Evolutionary conservation across 1,140 invertebrate species (phyloP), one percentile per base, ranked within the genome.

Genomic region (Odontomachus brunneus): DNA sequence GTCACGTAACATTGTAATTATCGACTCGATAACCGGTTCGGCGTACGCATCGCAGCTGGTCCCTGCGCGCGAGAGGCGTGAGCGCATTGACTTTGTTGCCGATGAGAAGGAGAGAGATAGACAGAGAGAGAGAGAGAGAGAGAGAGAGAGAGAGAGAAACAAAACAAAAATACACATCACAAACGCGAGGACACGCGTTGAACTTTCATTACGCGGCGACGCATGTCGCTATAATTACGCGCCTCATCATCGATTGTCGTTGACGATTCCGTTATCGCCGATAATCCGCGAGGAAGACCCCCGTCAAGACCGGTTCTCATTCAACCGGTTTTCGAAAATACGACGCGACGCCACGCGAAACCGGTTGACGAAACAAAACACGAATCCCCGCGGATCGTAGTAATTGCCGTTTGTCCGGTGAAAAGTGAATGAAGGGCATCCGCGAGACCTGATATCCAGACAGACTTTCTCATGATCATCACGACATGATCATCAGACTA

Each of bases 251-350:
- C 63, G 51, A 80, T 29, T 26, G 29, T 67, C 63, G 49, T 44
- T 15, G 19, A 0, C 14, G 33, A 67, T 80, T 80, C 75, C 75
- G 75, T 80, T 80, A 80, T 48, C 75, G 19, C 57, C 33, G 57
- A 80, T 55, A 80, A 59, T 69, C 12, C 51, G 24, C 19, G 22
- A 17, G 22, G 38, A 44, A 17, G 75, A 69, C 17, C n/a, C 49
- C 11, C 29, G 12, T 1, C 9, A 7, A 48, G 51, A 80, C 75
- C 75, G 75, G 75, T 78, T 69, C 33, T 57, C 51, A 26, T 66
- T 19, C 29, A 19, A 57, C 63, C 75, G 63, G 75, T 80, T 80
- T 59, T 69, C 33, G 65, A 57, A 71, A 80, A 80, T 71, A 29
- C 67, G n/a, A 53, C 7, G 51, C 65, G 15, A n/a, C n/a, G n/a